phyloP scores from a whole-genome alignment of 2,888 invertebrate genomes.

The Dicyrtoma fusca region DNA sequence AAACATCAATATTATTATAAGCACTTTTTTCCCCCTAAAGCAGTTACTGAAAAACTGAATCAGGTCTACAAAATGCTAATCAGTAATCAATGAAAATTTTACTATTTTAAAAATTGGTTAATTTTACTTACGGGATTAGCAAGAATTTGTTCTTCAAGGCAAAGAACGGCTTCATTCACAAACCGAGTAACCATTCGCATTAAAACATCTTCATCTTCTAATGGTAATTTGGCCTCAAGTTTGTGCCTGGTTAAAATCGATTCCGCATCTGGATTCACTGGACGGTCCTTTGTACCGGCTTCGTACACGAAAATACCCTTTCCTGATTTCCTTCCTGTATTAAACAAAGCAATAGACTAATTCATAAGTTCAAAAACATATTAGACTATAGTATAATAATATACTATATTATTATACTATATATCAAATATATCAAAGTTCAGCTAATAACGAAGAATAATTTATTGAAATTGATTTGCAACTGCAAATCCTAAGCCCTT shows the following conservation, averaged over 20 bases:
- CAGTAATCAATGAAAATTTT: no score
- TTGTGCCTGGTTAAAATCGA: constrained; percentile 83
- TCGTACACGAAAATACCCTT: constrained; percentile 90
- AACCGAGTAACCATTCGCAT: constrained; percentile 90
- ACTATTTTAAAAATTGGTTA: no score
- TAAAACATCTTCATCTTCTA: constrained; percentile 83
- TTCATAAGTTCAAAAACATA: constrained; percentile 7
- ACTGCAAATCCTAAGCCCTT: no score
- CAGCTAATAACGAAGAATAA: no score
- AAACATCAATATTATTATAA: constrained; percentile 17
- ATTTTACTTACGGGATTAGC: constrained; percentile 73
- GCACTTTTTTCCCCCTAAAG: constrained; percentile 39
- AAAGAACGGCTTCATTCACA: constrained; percentile 95
- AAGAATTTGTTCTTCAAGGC: constrained; percentile 94
- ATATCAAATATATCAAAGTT: no score
- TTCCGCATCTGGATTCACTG: constrained; percentile 77
- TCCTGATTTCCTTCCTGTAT: constrained; percentile 83
- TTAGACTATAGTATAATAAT: no score
- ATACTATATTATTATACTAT: no score
- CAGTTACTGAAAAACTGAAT: constrained; percentile 22
- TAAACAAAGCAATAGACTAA: constrained; percentile 10
- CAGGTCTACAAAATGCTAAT: constrained; percentile 41
- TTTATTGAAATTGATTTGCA: no score
- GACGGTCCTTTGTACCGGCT: constrained; percentile 60
- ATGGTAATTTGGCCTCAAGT: constrained; percentile 76